Conservation (phyloP, 2,888 invertebrate species). For the Parasteatoda lunata region DNA sequence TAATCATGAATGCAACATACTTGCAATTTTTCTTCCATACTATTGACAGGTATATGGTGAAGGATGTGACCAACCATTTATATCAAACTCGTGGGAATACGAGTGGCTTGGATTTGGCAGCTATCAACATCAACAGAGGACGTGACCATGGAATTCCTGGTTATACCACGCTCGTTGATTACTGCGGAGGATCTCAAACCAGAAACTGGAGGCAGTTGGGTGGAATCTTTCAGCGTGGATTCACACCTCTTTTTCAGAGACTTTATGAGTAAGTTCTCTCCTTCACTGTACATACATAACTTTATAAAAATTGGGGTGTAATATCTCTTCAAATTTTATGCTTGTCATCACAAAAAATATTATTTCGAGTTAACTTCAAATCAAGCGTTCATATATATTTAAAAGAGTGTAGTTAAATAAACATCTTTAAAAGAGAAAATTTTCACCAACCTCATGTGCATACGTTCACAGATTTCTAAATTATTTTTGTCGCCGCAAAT, state of each 20-base stretch:
- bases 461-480: no score
- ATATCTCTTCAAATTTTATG: no score
- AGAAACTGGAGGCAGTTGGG: constrained; percentile 79
- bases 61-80: constrained; percentile 29
- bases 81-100: constrained; percentile 78
- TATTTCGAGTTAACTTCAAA: no score
- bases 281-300: background rate
- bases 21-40: background rate
- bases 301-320: no score
- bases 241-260: constrained; percentile 55
- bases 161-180: constrained; percentile 85
- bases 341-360: no score
- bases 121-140: constrained; percentile 86
- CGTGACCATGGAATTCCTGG: constrained; percentile 84
- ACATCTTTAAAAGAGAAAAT: no score
- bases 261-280: constrained; percentile 68
- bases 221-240: constrained; percentile 75
- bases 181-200: constrained; percentile 82
- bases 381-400: no score
- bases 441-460: no score
- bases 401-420: no score
- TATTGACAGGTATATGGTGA: constrained; percentile 15
- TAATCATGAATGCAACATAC: no score
- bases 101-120: constrained; percentile 84
- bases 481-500: no score